Evolutionary conservation across 1,140 invertebrate species (phyloP), one percentile per base, ranked within the genome.

Genomic region (Zaprionus tsacasi): DNA sequence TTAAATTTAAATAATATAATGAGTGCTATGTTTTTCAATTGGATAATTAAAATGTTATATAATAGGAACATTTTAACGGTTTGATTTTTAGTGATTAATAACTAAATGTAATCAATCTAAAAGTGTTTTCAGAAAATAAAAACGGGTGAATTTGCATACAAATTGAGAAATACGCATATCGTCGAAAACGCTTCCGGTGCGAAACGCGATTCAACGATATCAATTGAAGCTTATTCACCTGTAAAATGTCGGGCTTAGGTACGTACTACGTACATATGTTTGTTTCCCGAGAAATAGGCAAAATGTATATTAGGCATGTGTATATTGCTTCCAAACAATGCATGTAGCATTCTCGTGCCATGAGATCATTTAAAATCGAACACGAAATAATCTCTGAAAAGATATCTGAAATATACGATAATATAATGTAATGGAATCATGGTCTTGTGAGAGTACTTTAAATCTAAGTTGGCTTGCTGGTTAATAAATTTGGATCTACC

Each of bases 341-440:
- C 25, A 6, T 15, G 43, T 33, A 12, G 33, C 4, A 58, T 58
- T 25, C 43, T 15, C 58, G 7, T 10, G 8, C 45, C 6, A 59
- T 68, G 56, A 59, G 43, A 68, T 68, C 55, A 68, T 68, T 50
- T 33, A 36, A 43, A 59, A 57, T 15, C 7, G 15, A 45, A 15
- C 40, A 45, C 33, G 6, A 1, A 35, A 35, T 8, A 35, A 6
- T 35, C 33, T 35, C 33, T 35, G 2, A 10, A 35, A 10, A 35
- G 10, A 8, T 35, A 4, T 1, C 5, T 35, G 2, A 10, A 35
- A 35, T 4, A 10, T 10, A 35, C 33, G 4, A 30, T 30, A 30
- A 5, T 30, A 30, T 3, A 30, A 30, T 30, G 27, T 30, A 3
- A 30, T 1, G 27, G 3, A 3, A 30, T 35, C 6, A 35, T 6